Conservation (phyloP, 2,113 vertebrate genomes). For the Thamnophis sirtalis region DNA sequence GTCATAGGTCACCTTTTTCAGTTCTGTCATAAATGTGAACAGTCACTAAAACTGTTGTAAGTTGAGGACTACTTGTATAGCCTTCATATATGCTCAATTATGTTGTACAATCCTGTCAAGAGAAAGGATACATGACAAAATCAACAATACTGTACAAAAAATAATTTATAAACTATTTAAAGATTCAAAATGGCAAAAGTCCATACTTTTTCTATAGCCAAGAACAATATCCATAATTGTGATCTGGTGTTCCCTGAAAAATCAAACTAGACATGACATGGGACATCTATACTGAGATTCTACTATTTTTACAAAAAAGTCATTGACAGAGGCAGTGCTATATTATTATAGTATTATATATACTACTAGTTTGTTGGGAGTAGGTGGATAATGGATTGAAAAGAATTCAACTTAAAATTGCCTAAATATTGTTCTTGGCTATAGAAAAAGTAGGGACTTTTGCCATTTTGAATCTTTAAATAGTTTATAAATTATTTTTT, state of each 20-base stretch:
- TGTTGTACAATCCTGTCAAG: neutral
- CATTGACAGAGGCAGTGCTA: neutral
- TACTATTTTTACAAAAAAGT: neutral
- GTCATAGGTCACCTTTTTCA: no score
- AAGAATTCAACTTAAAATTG: neutral
- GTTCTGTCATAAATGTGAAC: no score
- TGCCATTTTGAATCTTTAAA: neutral
- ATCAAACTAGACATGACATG: neutral
- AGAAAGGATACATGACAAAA: neutral
- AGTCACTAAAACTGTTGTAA: no score
- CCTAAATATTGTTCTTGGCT: neutral
- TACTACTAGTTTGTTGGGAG: neutral
- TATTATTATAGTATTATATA: no score
- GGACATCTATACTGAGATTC: neutral
- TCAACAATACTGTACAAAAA: neutral
- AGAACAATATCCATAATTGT: neutral
- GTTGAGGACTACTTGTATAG: neutral
- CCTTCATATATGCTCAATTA: neutral
- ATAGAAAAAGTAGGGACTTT: neutral
- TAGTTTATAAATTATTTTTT: neutral
- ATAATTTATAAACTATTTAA: neutral
- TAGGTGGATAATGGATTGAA: neutral
- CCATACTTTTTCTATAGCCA: neutral
- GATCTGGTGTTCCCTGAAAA: neutral
- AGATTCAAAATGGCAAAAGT: neutral